phyloP scores from a whole-genome alignment of 2,797 vertebrate species.

The Cyclura pinguis region DNA sequence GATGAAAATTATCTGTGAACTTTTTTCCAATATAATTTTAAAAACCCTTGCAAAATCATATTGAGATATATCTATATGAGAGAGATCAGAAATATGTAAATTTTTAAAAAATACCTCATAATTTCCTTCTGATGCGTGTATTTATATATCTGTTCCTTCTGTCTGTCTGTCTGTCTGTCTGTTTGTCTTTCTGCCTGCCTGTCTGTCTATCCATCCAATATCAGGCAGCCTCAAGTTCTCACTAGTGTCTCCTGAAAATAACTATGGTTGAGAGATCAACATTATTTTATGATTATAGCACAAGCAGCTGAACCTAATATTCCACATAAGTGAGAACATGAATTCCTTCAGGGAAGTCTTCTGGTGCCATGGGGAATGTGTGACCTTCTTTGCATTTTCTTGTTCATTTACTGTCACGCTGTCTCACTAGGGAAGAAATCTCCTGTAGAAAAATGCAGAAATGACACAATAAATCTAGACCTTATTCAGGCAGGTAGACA shows the following conservation, averaged over 20 bases:
- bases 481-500: not conserved
- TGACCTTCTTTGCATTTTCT: constrained; percentile 75
- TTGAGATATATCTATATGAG: not conserved
- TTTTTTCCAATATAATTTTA: not conserved
- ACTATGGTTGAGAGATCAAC: constrained; percentile 44
- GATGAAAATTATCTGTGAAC: not conserved
- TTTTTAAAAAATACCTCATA: too few species aligned
- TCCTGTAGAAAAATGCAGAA: constrained; percentile 63
- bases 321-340: constrained; percentile 62
- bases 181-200: not conserved
- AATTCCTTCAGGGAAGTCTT: constrained; percentile 63
- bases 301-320: constrained; percentile 62
- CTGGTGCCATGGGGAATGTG: constrained; percentile 63
- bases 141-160: too few species aligned
- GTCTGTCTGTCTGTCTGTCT: not conserved
- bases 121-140: too few species aligned
- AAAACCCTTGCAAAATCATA: not conserved
- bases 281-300: constrained; percentile 66
- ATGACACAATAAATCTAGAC: constrained; percentile 62
- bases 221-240: not conserved
- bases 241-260: not conserved
- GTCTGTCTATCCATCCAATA: not conserved
- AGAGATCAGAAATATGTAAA: not conserved
- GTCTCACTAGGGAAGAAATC: constrained; percentile 50
- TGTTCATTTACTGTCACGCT: constrained; percentile 64